Conservation (phyloP, 1,140 invertebrate genomes). For the Whitmania pigra region DNA sequence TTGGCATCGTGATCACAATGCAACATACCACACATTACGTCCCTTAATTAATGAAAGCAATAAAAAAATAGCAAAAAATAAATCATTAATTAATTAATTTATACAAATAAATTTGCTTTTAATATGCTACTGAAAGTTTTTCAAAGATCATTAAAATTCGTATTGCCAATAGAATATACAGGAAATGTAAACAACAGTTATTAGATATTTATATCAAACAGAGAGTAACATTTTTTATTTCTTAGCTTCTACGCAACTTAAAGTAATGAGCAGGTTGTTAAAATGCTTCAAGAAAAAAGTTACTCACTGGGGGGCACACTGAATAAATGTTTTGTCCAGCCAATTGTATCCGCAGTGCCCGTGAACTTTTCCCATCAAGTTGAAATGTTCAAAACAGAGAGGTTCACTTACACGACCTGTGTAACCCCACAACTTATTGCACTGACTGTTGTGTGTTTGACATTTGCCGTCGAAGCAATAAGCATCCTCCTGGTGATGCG, state of each 20-base stretch:
- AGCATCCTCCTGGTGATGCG: slow-evolving; percentile 50
- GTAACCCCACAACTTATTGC: slow-evolving; percentile 84
- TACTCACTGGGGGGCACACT: slow-evolving; percentile 59
- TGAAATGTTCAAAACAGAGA: slow-evolving; percentile 72
- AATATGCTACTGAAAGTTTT: too few relatives aligned
- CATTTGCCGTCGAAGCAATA: slow-evolving; percentile 85
- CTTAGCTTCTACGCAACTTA: too few relatives aligned
- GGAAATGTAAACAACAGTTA: not conserved
- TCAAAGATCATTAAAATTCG: too few relatives aligned
- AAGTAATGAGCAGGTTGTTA: not conserved
- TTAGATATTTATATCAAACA: too few relatives aligned
- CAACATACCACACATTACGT: slow-evolving; percentile 78
- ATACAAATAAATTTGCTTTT: too few relatives aligned
- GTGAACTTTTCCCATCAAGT: slow-evolving; percentile 64
- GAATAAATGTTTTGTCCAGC: slow-evolving; percentile 53
- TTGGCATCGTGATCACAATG: slow-evolving; percentile 88
- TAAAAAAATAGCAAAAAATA: not conserved
- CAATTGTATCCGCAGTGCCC: slow-evolving; percentile 92
- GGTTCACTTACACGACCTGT: slow-evolving; percentile 69
- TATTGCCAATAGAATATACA: not conserved
- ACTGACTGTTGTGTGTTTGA: slow-evolving; percentile 78
- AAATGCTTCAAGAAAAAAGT: not conserved
- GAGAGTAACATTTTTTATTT: too few relatives aligned
- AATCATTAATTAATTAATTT: not conserved
- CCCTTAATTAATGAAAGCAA: slow-evolving; percentile 39